Base-by-base conservation (phyloP, 2,797 vertebrate species). In the Glyptemys insculpta region DNA sequence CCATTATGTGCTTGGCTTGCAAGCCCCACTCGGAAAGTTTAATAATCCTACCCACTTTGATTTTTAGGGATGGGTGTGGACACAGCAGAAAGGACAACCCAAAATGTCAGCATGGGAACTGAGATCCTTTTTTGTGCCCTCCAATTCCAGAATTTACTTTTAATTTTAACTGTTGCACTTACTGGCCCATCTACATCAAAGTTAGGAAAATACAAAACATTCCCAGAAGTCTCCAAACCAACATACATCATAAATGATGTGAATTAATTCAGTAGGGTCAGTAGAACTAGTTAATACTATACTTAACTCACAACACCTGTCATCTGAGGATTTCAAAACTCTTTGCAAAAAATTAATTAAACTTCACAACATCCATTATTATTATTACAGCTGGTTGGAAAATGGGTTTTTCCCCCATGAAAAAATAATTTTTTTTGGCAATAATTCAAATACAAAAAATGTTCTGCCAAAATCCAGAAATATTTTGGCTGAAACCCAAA, bases 1-100 rank as follows among this genome's bases (percentile, higher is more conserved):
- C 9, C 74, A 9, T 29, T 3, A 44, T 37, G 27, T 15, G 49
- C 62, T 12, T 34, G 87, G 56, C 34, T 37, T 81, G 68, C 54
- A 86, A 95, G 34, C 8, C 57, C 79, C 53, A 53, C 29, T 56
- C 7, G 57, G 62, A 87, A 81, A 8, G 7, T 74, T 91, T 91
- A 88, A 85, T 88, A 79, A 90, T 87, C 88, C 53, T 25, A 82
- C 44, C 52, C 92, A 34, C 56, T 94, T 83, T 94, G 59, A 86
- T 62, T 83, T 50, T 27, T 34, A 57, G 47, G n/a, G 12, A 62
- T 62, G 29, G 29, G 27, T 87, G 93, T 90, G 50, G 9, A 1
- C 29, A n/a, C n/a, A 83, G 79, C 25, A 86, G 50, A 44, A 11
- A 79, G 54, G 83, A 87, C 16, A 88, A 34, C 49, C 16, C 74